Base-by-base conservation (phyloP, 2,888 invertebrate genomes). In the Hoplodrina ambigua region DNA sequence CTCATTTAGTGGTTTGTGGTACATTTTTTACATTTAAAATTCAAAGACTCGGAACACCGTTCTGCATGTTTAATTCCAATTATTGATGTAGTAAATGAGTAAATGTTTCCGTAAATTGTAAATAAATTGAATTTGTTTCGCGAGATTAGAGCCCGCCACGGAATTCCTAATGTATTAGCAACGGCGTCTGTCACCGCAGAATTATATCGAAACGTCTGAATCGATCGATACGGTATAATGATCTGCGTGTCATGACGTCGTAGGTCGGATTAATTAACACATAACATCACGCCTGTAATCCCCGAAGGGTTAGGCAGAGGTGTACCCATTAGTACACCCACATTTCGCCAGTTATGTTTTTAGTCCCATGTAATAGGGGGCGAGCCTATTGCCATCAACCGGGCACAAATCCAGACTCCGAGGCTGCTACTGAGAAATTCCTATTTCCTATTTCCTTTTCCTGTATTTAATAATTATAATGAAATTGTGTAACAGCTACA, bases 121-220 rank as follows among this genome's bases (percentile, higher is more conserved):
- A 46, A 46, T 58, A 66, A 67, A 75, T 69, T 69, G 52, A 55
- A 83, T 82, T 80, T 70, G 75, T 50, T 66, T 67, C 65, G 65
- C 68, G 19, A 66, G 41, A 73, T 69, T 76, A 57, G 53, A 59
- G 20, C 30, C 53, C 54, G 69, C 17, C 46, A 41, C 67, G 75
- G 63, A 67, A 68, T 74, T 78, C 71, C 75, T 73, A 67, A 53
- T 58, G 53, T 55, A 60, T 65, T 71, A 33, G 66, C 20, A 5
- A 75, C 66, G 56, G 71, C 57, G 55, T 62, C 50, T 72, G 56
- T 59, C 53, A 55, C 75, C 85, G 66, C 73, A 85, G 67, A 68
- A 80, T 83, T 69, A 68, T 44, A 63, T 66, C 25, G 72, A 74
- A 72, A 63, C 55, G 53, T 60, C 57, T 33, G 5, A 11, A 53